phyloP scores from a whole-genome alignment of 1,140 invertebrate genomes.

The Leptestheria dahalacensis region DNA sequence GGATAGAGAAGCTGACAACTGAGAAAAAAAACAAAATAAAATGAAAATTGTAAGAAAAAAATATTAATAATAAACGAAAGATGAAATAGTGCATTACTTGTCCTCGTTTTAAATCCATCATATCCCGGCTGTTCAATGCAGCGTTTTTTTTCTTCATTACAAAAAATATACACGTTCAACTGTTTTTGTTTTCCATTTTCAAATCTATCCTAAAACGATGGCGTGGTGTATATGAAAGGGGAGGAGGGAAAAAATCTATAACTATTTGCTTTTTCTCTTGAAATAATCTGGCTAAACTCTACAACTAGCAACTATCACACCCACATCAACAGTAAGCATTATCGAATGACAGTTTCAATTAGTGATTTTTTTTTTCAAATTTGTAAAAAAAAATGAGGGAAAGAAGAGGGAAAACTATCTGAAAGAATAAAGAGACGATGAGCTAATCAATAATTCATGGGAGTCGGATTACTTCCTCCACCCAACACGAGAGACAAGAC shows the following conservation, averaged over 20 bases:
- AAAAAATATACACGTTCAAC: neutral
- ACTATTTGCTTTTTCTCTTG: neutral
- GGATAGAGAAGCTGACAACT: neutral
- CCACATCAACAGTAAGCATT: neutral
- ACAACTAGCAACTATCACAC: neutral
- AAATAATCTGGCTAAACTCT: neutral
- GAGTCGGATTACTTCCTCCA: too few relatives aligned
- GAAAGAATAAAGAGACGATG: neutral
- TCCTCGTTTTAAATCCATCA: too few relatives aligned
- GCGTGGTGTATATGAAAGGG: too few relatives aligned
- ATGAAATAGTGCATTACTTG: too few relatives aligned
- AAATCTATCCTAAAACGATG: too few relatives aligned
- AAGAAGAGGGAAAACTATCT: neutral
- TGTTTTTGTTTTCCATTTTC: neutral
- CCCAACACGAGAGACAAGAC: too few relatives aligned
- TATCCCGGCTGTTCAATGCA: too few relatives aligned
- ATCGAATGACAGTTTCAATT: neutral
- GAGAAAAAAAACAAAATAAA: neutral
- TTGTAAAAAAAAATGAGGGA: neutral
- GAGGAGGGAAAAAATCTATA: neutral
- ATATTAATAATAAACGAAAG: too few relatives aligned
- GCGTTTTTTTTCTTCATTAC: too few relatives aligned
- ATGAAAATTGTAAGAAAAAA: too few relatives aligned
- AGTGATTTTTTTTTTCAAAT: too few relatives aligned
- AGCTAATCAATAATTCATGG: too few relatives aligned